Conservation (phyloP, 2,888 invertebrate genomes). For the Ctenicera cuprea region DNA sequence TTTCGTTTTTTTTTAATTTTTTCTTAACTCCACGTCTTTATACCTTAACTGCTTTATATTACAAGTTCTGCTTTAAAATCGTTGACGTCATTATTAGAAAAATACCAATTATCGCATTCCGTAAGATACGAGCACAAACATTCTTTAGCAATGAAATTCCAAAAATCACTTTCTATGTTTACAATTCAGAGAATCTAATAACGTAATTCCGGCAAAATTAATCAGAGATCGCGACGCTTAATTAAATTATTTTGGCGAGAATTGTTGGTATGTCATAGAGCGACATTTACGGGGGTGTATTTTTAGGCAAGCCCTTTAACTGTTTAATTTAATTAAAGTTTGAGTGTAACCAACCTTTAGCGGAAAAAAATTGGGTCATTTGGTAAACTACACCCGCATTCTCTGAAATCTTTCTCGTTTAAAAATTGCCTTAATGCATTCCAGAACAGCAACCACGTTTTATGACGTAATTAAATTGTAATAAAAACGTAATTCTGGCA, state of each 20-base stretch:
- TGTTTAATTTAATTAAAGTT: constrained; percentile 38
- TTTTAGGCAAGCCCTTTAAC: constrained; percentile 22
- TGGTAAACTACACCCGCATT: constrained; percentile 28
- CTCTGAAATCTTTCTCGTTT: constrained; percentile 30
- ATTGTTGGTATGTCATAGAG: constrained; percentile 16
- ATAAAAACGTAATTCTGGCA: constrained; percentile 37
- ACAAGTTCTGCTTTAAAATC: too few species aligned
- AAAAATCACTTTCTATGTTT: too few species aligned
- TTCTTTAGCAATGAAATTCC: too few species aligned
- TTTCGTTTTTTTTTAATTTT: too few species aligned
- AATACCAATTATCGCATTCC: background rate
- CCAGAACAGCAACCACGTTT: constrained; percentile 26
- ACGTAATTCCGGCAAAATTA: too few species aligned
- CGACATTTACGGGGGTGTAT: constrained; percentile 13
- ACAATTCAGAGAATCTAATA: too few species aligned
- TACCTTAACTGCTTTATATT: too few species aligned
- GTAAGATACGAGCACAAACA: too few species aligned
- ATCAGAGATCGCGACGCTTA: background rate
- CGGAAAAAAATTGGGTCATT: constrained; percentile 17
- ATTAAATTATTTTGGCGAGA: constrained; percentile 36
- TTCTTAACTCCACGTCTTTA: too few species aligned
- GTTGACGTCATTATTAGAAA: too few species aligned
- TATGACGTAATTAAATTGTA: constrained; percentile 42
- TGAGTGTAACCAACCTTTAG: constrained; percentile 11
- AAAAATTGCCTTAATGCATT: constrained; percentile 42